Evolutionary conservation across 1,140 invertebrate genomes (phyloP), one percentile per base, ranked within the genome.

Genomic region (Papilio machaon): DNA sequence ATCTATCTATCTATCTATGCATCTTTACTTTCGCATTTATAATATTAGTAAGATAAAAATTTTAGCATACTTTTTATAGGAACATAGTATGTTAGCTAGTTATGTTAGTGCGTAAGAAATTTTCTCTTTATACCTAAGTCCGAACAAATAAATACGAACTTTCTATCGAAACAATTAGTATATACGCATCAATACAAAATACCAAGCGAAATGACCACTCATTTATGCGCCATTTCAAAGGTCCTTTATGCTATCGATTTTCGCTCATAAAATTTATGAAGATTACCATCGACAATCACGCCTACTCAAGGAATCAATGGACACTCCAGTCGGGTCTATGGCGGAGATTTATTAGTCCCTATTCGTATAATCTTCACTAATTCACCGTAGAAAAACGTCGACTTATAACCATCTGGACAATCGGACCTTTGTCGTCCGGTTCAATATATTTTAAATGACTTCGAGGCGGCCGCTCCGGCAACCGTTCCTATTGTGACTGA

Each of bases 391-490:
- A 92, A 91, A 91, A 92, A 93, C 88, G 85, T 88, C 84, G 85
- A 86, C 82, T 91, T 90, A 91, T 89, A 89, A 83, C 86, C 85
- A 89, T 81, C 85, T 89, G 88, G 86, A 93, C 91, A 92, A 93
- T 91, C 83, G 86, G 35, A 43, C 79, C 88, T 88, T 93, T 93
- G 91, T 92, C 84, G 87, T 81, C 79, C 81, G 82, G 38, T 87
- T 92, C 91, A 93, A 93, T 93, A 93, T 93, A 93, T 93, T 91
- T 92, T 90, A 92, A 93, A 93, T 92, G 90, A 93, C 91, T 90
- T 85, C 87, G 85, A 88, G 87, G 81, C 89, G 86, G 85, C 86
- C 87, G 82, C 86, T 89, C 87, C 67, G 85, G 84, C 85, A 85
- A 87, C 82, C 85, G 84, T 78, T 83, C 84, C 89, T 85, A 89